phyloP scores from a whole-genome alignment of 2,888 invertebrate genomes.

The Sphaerophoria taeniata region DNA sequence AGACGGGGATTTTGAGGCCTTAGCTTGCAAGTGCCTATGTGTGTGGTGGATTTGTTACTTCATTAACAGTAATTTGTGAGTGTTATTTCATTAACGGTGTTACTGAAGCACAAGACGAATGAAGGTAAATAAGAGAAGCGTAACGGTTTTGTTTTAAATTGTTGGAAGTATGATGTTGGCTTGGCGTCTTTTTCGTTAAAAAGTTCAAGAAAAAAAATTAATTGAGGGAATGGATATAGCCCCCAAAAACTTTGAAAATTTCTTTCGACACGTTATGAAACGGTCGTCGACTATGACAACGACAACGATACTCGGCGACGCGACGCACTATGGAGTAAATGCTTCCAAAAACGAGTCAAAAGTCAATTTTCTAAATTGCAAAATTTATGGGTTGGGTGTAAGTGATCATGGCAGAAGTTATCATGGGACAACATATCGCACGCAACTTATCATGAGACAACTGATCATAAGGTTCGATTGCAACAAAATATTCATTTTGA shows the following conservation, averaged over 20 bases:
- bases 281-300: too few relatives aligned
- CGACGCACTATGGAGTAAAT: too few relatives aligned
- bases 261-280: background rate
- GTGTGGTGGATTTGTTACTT: conserved; percentile 70
- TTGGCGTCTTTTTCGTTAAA: conserved; percentile 22
- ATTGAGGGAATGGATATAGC: conserved; percentile 12
- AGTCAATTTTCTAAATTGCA: too few relatives aligned
- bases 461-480: too few relatives aligned
- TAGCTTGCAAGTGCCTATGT: background rate
- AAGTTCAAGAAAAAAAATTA: background rate
- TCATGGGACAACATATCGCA: too few relatives aligned
- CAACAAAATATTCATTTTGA: too few relatives aligned
- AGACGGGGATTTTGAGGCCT: background rate
- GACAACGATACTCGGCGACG: too few relatives aligned
- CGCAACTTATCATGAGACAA: too few relatives aligned
- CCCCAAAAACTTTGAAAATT: background rate
- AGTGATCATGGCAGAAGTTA: too few relatives aligned
- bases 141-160: conserved; percentile 42
- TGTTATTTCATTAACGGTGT: conserved; percentile 68
- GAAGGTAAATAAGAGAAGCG: conserved; percentile 28
- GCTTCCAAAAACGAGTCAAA: too few relatives aligned
- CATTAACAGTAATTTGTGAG: conserved; percentile 74
- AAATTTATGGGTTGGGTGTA: too few relatives aligned
- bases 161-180: conserved; percentile 10
- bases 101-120: background rate